phyloP scores from a whole-genome alignment of 2,797 vertebrate genomes.

The Crypturellus tataupa region DNA sequence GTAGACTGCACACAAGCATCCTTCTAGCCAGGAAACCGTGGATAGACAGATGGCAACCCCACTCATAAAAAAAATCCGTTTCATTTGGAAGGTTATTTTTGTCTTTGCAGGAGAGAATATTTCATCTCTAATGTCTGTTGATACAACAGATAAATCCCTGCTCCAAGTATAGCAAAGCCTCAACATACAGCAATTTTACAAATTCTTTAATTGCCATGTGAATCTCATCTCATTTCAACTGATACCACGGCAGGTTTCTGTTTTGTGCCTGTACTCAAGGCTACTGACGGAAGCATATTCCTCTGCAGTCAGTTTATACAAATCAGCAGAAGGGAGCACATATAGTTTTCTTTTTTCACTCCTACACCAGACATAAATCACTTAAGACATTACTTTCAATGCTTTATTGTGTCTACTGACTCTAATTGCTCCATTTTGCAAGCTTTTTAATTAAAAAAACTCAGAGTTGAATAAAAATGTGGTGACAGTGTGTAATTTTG shows the following conservation, averaged over 20 bases:
- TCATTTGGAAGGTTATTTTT: background rate
- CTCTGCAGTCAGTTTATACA: background rate
- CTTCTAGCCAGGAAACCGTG: background rate
- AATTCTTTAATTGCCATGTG: background rate
- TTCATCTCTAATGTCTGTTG: background rate
- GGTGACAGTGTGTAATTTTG: no score
- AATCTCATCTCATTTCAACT: background rate
- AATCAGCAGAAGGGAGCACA: background rate
- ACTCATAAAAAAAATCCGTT: background rate
- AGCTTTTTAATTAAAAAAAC: background rate
- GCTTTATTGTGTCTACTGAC: background rate
- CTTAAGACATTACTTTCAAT: background rate
- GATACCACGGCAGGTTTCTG: background rate
- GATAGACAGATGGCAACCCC: background rate
- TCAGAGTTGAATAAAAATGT: background rate
- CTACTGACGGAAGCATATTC: background rate
- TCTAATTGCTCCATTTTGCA: background rate
- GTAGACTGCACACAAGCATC: background rate
- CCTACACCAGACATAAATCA: background rate
- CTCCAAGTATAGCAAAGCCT: background rate
- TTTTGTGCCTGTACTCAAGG: background rate
- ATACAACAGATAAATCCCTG: background rate
- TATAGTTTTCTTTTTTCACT: rapidly evolving
- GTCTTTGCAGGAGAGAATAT: background rate
- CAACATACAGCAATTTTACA: background rate